These are phyloP conservation scores for Hyppa rectilinea DNA, from an alignment of 2,888 invertebrate genomes.

Conservation along the genomic window DNA sequence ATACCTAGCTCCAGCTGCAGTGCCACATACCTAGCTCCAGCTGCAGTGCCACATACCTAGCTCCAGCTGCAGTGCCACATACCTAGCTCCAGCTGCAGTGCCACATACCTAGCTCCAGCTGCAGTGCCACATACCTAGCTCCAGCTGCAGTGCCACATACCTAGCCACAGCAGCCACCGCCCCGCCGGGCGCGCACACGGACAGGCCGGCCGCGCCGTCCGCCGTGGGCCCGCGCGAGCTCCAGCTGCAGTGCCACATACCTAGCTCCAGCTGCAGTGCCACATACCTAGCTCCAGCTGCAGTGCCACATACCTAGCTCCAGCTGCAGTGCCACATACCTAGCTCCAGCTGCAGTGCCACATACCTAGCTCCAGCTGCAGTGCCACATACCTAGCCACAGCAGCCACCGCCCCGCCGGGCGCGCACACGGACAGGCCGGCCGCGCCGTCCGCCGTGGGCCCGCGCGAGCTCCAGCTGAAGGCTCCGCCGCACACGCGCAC, in stretches of 20 bases:
- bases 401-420: conserved; percentile 98
- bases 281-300: conserved; percentile 92
- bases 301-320: conserved; percentile 92
- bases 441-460: conserved; percentile 97
- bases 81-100: conserved; percentile 4
- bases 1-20: conserved; percentile 95
- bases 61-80: conserved; percentile 94
- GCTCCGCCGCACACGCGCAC: conserved; percentile 95
- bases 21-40: conserved; percentile 92
- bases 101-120: too few species aligned
- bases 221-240: not conserved
- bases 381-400: conserved; percentile 82
- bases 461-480: conserved; percentile 97
- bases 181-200: not conserved
- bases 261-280: conserved; percentile 95
- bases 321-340: too few species aligned
- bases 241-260: conserved; percentile 45
- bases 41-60: conserved; percentile 86
- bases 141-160: not conserved
- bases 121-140: not conserved
- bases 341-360: conserved; percentile 5
- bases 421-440: conserved; percentile 97
- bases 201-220: not conserved
- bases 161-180: conserved; percentile 1
- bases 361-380: conserved; percentile 2